Conservation (phyloP, 2,797 vertebrate species). For the Bradypodion pumilum region DNA sequence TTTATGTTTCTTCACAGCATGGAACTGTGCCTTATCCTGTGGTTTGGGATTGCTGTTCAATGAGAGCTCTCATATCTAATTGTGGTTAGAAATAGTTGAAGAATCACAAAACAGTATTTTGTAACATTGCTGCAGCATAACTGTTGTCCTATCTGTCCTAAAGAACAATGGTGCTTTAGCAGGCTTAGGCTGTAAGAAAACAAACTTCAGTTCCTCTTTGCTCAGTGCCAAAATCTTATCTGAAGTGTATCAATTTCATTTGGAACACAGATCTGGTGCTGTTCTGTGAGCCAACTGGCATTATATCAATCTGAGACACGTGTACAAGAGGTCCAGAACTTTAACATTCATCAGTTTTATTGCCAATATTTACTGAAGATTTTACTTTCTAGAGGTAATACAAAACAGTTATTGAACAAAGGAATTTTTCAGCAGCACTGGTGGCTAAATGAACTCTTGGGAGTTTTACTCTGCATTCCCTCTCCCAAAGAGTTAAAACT, state of each 20-base stretch:
- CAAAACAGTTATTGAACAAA: not conserved
- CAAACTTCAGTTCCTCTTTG: not conserved
- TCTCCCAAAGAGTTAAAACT: not conserved
- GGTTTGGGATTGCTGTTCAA: not conserved
- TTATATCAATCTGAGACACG: not conserved
- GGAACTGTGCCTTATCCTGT: not conserved
- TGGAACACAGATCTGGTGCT: not conserved
- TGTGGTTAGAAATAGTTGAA: not conserved
- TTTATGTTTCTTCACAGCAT: not conserved
- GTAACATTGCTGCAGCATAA: too few relatives aligned
- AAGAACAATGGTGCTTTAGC: not conserved
- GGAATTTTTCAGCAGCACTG: not conserved
- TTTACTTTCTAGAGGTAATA: not conserved
- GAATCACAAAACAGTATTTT: not conserved
- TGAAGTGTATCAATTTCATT: not conserved
- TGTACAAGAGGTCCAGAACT: not conserved
- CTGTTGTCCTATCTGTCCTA: not conserved
- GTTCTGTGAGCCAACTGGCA: not conserved
- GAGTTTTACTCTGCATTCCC: not conserved
- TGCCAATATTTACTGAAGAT: not conserved
- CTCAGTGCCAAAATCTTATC: not conserved
- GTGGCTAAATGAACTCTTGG: not conserved
- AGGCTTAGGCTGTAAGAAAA: not conserved
- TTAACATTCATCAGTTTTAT: not conserved
- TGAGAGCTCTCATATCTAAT: not conserved